Percentiles rank a stretch among this genome's conserved stretches.
These are phyloP conservation scores for Erebia epiphron DNA, from an alignment of 2,888 invertebrate genomes.

Conservation along the genomic window DNA sequence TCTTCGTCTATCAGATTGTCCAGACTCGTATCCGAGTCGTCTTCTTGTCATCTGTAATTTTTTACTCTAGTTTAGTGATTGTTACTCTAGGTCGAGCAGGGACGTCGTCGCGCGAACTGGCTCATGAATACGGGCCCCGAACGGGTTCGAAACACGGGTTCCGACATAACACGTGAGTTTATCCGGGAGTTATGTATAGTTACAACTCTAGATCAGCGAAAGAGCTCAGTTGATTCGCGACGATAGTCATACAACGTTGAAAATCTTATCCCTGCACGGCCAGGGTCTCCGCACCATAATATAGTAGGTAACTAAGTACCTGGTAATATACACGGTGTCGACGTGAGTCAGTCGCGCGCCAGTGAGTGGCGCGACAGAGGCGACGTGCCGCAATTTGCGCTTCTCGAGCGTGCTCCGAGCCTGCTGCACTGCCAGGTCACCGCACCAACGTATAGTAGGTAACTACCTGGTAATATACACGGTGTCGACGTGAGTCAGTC, in stretches of 20 bases:
- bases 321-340: conserved; percentile 80
- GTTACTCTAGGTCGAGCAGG: too few relatives aligned
- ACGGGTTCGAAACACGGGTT: too few relatives aligned
- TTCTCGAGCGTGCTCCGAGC: conserved; percentile 65
- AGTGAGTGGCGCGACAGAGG: conserved; percentile 56
- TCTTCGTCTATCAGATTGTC: conserved; percentile 73
- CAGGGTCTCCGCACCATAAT: background rate
- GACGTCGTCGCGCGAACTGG: too few relatives aligned
- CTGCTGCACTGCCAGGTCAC: conserved; percentile 74
- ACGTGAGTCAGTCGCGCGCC: conserved; percentile 73
- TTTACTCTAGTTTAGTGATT: background rate
- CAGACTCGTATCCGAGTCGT: conserved; percentile 81
- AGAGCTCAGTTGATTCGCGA: too few relatives aligned
- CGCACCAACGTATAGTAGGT: conserved; percentile 69
- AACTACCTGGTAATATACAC: conserved; percentile 83
- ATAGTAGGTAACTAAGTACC: conserved; percentile 55
- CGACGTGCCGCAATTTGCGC: conserved; percentile 61
- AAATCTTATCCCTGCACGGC: too few relatives aligned
- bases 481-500: conserved; percentile 80
- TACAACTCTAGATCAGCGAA: too few relatives aligned
- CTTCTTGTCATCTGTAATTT: conserved; percentile 74
- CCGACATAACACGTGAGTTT: too few relatives aligned
- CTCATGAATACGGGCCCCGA: too few relatives aligned
- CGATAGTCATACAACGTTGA: too few relatives aligned
- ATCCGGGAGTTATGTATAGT: too few relatives aligned